phyloP scores from a whole-genome alignment of 2,888 invertebrate species.

The Cephus pygmeus region DNA sequence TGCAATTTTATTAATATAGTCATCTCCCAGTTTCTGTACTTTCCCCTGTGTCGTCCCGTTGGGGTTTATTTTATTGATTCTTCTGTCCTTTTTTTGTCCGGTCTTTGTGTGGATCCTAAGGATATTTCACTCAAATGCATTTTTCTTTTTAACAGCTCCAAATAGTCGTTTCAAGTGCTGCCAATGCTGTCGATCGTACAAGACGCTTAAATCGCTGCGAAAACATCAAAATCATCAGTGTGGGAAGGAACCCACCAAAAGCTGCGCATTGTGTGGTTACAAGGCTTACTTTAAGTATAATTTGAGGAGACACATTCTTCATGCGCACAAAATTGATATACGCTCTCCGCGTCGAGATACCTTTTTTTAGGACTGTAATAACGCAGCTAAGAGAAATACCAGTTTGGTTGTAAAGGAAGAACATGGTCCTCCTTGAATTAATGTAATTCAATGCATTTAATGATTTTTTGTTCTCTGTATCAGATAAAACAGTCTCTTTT shows the following conservation, averaged over 20 bases:
- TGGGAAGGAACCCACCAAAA: constrained; percentile 63
- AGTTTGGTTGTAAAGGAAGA: too few species aligned
- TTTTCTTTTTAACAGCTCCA: not conserved
- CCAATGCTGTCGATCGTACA: constrained; percentile 37
- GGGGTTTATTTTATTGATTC: not conserved
- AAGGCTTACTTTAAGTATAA: constrained; percentile 33
- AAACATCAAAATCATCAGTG: constrained; percentile 63
- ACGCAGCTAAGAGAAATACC: too few species aligned
- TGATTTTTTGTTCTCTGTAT: not conserved
- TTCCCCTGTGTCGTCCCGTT: not conserved
- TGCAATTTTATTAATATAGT: not conserved
- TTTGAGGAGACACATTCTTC: not conserved
- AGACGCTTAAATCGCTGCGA: constrained; percentile 52
- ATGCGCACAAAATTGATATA: not conserved
- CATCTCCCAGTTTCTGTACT: not conserved
- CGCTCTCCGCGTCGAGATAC: not conserved
- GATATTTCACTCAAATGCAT: not conserved
- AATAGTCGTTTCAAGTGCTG: not conserved
- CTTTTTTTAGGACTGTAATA: not conserved
- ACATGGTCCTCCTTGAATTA: too few species aligned
- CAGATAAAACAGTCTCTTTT: too few species aligned
- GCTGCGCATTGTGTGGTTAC: constrained; percentile 63
- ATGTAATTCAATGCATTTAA: too few species aligned
- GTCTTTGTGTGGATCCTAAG: not conserved
- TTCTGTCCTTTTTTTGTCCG: not conserved